Evolutionary conservation across 2,888 invertebrate genomes (phyloP), one percentile per base, ranked within the genome.

Genomic region (Pomacea canaliculata): DNA sequence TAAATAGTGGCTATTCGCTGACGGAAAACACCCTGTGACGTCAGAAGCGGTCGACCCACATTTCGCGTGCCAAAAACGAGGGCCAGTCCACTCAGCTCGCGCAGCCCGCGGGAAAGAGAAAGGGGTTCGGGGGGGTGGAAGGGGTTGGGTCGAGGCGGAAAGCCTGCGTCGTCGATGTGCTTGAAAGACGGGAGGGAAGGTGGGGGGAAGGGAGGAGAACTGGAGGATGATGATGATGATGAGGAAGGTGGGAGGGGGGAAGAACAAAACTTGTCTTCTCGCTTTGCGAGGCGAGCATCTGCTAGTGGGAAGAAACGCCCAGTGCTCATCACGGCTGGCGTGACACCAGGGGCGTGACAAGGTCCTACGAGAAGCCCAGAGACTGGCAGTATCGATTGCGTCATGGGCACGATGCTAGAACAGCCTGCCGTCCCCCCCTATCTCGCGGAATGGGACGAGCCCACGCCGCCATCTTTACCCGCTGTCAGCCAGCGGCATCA

Each of bases 11-110:
- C 71, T 70, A 74, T 72, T 72, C 75, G 76, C 78, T 75, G 75
- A 72, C 75, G 78, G 78, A 78, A 78, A 78, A 75, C 76, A 72
- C 78, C 72, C 72, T 62, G 78, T 78, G 78, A 78, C 78, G 78
- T 78, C 78, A 78, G 69, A 73, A 62, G 69, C 72, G 65, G 68
- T 59, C 73, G 73, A 73, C 73, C 73, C 73, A 73, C 66, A 73
- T 73, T 73, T 67, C 56, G 56, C 37, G 73, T 59, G 66, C 51
- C 56, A 51, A 67, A 59, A 56, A n/a, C 16, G 51, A 56, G 73
- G 66, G 51, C n/a, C 51, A 51, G 66, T 66, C 72, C 73, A 73
- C 23, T 65, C 5, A 10, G 27, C 10, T 13, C 23, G 23, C n/a
- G 27, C 37, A 46, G n/a, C n/a, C 51, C 23, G 18, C 49, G 10